Evolutionary conservation across 1,140 invertebrate genomes (phyloP).

Genomic region (Leptestheria dahalacensis): DNA sequence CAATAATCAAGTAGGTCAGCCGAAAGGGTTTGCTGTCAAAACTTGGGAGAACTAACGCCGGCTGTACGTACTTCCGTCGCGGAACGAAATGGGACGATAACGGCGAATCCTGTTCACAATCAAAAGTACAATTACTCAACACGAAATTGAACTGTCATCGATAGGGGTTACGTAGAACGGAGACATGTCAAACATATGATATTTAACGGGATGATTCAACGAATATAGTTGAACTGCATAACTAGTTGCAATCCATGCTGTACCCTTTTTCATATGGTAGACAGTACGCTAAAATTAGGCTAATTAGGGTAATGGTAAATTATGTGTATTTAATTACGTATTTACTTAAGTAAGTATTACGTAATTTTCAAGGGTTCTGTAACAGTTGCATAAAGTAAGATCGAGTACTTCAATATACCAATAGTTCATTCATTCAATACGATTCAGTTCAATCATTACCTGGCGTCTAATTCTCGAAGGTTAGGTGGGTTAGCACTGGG

Average conservation of each 20-base stretch:
- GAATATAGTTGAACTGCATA: too few species aligned
- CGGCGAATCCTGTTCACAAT: conserved; percentile 8
- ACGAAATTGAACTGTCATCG: neutral
- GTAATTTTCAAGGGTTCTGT: too few species aligned
- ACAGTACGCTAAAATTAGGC: too few species aligned
- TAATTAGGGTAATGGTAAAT: too few species aligned
- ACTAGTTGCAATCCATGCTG: too few species aligned
- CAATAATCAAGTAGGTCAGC: neutral
- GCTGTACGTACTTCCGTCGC: conserved; percentile 12
- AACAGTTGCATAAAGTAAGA: too few species aligned
- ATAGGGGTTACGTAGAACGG: neutral
- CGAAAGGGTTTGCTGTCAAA: too few species aligned
- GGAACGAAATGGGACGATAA: conserved; percentile 14
- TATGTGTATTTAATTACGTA: too few species aligned
- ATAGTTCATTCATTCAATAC: neutral
- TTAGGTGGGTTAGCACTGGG: conserved; percentile 8
- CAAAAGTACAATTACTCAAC: neutral
- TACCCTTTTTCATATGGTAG: too few species aligned
- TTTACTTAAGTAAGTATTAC: too few species aligned
- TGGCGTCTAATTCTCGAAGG: conserved; percentile 12
- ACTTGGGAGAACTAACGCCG: conserved; percentile 9
- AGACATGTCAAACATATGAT: neutral
- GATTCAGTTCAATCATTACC: neutral
- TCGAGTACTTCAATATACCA: neutral
- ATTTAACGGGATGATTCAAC: too few species aligned